Evolutionary conservation across 2,797 vertebrate species (phyloP).

Genomic region (Thamnophis elegans): DNA sequence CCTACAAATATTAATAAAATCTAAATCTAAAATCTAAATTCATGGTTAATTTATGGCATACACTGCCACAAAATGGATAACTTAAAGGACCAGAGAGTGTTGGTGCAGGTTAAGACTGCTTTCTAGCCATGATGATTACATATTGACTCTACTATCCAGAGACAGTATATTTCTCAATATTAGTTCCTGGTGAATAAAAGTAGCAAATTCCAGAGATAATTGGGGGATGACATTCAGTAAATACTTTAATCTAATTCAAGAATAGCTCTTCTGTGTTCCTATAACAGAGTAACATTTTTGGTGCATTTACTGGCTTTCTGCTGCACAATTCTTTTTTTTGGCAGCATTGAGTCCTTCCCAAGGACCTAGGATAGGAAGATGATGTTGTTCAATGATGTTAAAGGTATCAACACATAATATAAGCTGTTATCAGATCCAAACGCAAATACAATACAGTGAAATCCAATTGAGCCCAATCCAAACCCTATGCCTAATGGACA

Average conservation of each 20-base stretch:
- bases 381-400: not conserved
- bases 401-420: not conserved
- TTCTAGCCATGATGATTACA: not conserved
- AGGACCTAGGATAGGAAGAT: not conserved
- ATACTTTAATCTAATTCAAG: not conserved
- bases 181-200: not conserved
- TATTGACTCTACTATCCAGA: not conserved
- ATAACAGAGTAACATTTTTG: not conserved
- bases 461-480: not conserved
- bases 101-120: not conserved
- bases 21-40: too few relatives aligned
- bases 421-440: not conserved
- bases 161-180: not conserved
- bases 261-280: not conserved
- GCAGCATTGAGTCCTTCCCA: not conserved
- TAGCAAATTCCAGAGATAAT: not conserved
- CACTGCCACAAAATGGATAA: not conserved
- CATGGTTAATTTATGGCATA: not conserved
- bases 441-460: not conserved
- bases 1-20: too few relatives aligned
- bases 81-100: not conserved
- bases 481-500: not conserved
- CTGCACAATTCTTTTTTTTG: not conserved
- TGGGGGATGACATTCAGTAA: not conserved
- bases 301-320: not conserved